phyloP scores from a whole-genome alignment of 2,113 vertebrate genomes.

The Syngnathus typhle region DNA sequence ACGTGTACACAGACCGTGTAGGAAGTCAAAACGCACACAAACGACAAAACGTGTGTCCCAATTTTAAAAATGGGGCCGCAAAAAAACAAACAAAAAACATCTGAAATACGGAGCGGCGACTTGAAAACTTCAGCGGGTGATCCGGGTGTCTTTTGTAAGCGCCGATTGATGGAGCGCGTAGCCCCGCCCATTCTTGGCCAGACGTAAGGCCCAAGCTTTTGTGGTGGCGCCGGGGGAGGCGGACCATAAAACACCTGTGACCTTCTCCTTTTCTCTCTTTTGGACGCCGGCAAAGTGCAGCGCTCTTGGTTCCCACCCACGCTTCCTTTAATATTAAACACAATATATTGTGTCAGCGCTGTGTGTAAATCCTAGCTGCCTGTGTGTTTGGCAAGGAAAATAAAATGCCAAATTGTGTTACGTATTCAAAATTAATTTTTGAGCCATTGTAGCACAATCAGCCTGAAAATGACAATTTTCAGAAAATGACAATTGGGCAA shows the following conservation, averaged over 20 bases:
- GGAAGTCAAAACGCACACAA: too few species aligned
- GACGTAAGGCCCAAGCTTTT: conserved; percentile 33
- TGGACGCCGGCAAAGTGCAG: conserved; percentile 1
- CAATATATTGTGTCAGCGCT: neutral
- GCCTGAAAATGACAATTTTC: neutral
- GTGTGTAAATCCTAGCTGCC: neutral
- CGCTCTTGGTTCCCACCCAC: conserved; percentile 1
- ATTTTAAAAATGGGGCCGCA: too few species aligned
- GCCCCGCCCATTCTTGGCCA: conserved; percentile 35
- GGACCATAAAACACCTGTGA: conserved; percentile 57
- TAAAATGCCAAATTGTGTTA: neutral
- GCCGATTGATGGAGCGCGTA: conserved; percentile 31
- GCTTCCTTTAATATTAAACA: conserved; percentile 6
- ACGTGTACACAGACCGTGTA: too few species aligned
- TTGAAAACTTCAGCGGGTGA: conserved; percentile 18
- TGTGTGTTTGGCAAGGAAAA: neutral
- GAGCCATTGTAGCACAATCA: neutral
- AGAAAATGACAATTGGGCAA: too few species aligned
- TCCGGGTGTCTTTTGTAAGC: conserved; percentile 23
- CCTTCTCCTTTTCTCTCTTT: conserved; percentile 36
- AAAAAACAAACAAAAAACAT: neutral
- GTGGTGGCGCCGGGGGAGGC: conserved; percentile 20
- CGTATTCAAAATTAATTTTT: neutral
- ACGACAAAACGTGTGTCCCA: neutral
- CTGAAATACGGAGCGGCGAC: conserved; percentile 35